Conservation (phyloP, 2,888 invertebrate genomes). For the Dynastes tityus region DNA sequence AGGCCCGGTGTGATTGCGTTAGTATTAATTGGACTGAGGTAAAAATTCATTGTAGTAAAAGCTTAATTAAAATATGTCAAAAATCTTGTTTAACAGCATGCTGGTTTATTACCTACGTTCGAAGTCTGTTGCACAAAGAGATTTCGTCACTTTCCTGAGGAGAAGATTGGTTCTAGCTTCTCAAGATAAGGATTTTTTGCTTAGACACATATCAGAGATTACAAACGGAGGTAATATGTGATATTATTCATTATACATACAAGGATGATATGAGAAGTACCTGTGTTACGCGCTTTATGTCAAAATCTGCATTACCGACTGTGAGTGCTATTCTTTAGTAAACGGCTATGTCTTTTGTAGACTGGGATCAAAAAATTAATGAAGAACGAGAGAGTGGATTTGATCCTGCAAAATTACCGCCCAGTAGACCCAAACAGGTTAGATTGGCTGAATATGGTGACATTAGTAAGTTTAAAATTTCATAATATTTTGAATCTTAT, state of each 20-base stretch:
- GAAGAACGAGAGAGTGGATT: constrained; percentile 51
- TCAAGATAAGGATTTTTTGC: constrained; percentile 81
- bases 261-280: no score
- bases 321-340: no score
- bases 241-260: neutral
- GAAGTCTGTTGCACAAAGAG: constrained; percentile 75
- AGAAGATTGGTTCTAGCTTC: constrained; percentile 79
- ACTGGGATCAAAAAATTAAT: constrained; percentile 57
- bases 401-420: constrained; percentile 53
- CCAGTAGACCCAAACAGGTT: constrained; percentile 25
- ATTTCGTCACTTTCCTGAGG: constrained; percentile 76
- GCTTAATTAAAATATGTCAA: neutral
- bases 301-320: no score
- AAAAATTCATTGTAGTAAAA: constrained; percentile 54
- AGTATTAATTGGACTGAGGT: constrained; percentile 77
- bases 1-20: constrained; percentile 78
- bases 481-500: neutral
- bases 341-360: constrained; percentile 51
- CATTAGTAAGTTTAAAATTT: constrained; percentile 21
- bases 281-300: no score
- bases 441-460: constrained; percentile 29
- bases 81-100: constrained; percentile 68
- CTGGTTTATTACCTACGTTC: constrained; percentile 78
- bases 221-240: constrained; percentile 73
- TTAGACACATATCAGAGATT: constrained; percentile 76